Evolutionary conservation across 2,113 vertebrate species (phyloP).

Genomic region (Acrocephalus kingi): DNA sequence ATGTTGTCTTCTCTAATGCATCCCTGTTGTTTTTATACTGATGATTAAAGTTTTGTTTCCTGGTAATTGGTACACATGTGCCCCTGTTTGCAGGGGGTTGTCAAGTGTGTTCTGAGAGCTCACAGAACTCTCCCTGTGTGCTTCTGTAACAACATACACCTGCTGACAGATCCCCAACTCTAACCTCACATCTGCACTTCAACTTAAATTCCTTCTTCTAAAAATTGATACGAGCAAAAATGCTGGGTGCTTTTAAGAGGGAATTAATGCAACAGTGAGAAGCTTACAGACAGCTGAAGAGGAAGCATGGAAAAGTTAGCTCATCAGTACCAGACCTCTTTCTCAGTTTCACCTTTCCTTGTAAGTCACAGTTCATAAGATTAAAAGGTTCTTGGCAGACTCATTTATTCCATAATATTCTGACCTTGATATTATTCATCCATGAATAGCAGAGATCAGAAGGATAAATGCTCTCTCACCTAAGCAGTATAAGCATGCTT

Average conservation of each 20-base stretch:
- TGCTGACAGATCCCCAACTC: not conserved
- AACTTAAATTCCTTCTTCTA: not conserved
- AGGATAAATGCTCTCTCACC: not conserved
- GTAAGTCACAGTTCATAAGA: not conserved
- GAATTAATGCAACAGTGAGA: not conserved
- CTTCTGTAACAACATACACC: not conserved
- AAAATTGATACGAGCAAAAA: not conserved
- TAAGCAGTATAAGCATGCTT: not conserved
- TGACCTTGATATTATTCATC: constrained; percentile 3
- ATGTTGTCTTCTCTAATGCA: not conserved
- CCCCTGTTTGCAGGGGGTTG: not conserved
- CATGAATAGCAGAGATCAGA: not conserved
- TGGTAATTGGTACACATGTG: not conserved
- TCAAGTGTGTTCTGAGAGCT: not conserved
- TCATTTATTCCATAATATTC: constrained; percentile 1
- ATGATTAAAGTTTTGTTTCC: not conserved
- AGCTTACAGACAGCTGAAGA: not conserved
- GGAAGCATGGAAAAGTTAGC: not conserved
- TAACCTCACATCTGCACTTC: not conserved
- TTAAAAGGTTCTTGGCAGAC: not conserved
- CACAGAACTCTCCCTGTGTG: not conserved
- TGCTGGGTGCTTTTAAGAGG: not conserved
- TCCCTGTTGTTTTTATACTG: not conserved
- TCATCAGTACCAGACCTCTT: not conserved
- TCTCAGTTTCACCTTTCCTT: not conserved